Conservation (phyloP, 37 sponge, comb jelly and placozoan genomes). For the Eunapius fragilis region DNA sequence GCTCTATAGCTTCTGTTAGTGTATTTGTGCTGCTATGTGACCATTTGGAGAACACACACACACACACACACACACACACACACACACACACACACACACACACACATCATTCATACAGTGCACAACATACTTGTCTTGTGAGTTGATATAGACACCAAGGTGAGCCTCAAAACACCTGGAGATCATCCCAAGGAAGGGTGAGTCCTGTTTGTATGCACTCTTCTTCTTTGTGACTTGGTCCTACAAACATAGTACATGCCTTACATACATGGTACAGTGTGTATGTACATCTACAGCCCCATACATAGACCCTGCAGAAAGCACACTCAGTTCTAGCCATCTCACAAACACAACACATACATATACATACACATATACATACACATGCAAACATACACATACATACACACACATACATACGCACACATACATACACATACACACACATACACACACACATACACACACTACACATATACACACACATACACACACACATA, state of each 20-base stretch:
- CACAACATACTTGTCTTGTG: conserved; percentile 92
- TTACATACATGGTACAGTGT: not conserved
- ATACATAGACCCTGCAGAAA: not conserved
- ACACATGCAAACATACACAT: conserved; percentile 2
- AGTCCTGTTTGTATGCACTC: conserved; percentile 29
- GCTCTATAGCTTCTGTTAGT: too few relatives aligned
- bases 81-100: too few relatives aligned
- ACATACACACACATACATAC: conserved; percentile 15
- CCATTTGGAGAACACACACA: too few relatives aligned
- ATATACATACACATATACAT: conserved; percentile 3
- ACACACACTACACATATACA: too few relatives aligned
- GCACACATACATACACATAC: conserved; percentile 16
- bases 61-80: too few relatives aligned
- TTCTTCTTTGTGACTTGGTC: too few relatives aligned
- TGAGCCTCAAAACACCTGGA: conserved; percentile 97
- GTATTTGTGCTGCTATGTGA: too few relatives aligned
- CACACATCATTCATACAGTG: not conserved
- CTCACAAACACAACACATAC: conserved; percentile 1
- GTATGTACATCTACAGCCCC: not conserved
- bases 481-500: too few relatives aligned
- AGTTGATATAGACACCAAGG: conserved; percentile 91
- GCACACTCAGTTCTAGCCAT: not conserved
- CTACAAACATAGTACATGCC: not conserved
- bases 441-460: too few relatives aligned
- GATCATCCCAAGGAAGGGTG: conserved; percentile 90